Evolutionary conservation across 2,113 vertebrate genomes (phyloP), one percentile per base, ranked within the genome.

Genomic region (Condylura cristata): DNA sequence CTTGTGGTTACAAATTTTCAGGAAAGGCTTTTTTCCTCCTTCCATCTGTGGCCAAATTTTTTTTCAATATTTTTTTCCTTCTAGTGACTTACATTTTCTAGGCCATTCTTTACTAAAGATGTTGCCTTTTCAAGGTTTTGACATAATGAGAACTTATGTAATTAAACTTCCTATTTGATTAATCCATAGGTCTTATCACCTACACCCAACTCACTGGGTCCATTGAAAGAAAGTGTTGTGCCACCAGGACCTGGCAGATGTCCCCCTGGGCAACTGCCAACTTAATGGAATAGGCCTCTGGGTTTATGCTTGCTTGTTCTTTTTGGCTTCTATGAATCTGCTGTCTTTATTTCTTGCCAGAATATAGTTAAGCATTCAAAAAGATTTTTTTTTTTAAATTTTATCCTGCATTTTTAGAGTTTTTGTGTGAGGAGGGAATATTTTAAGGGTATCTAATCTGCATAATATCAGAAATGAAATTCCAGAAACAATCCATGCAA

Each of bases 1-100:
- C 75, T 60, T 96, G 86, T 95, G 94, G 89, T 96, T 96, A 87
- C 18, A 90, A 70, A 85, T 81, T 91, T 81, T 92, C 39, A 79
- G 48, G 44, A 79, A 89, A 86, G 16, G 0, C 9, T 85, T 91
- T 63, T 30, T 3, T 30, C 0, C 8, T 63, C 28, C 12, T 63
- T 74, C 48, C 18, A 87, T 68, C 37, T 8, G 13, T 48, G 89
- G 72, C 66, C 93, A 94, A 78, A 12, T 44, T 74, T 92, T 44
- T 74, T 92, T 91, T 90, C 30, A 70, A 24, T 65, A 94, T 96
- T 93, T 65, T 95, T 96, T 93, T 89, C 44, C 28, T 68, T 89
- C 89, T 84, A 14, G 41, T 84, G 48, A 89, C 18, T 6, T 86
- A 51, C 17, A 61, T 61, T 94, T 92, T 91, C 65, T 71, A 86